Evolutionary conservation across 2,888 invertebrate species (phyloP), one percentile per base, ranked within the genome.

Genomic region (Epistrophella euchroma): DNA sequence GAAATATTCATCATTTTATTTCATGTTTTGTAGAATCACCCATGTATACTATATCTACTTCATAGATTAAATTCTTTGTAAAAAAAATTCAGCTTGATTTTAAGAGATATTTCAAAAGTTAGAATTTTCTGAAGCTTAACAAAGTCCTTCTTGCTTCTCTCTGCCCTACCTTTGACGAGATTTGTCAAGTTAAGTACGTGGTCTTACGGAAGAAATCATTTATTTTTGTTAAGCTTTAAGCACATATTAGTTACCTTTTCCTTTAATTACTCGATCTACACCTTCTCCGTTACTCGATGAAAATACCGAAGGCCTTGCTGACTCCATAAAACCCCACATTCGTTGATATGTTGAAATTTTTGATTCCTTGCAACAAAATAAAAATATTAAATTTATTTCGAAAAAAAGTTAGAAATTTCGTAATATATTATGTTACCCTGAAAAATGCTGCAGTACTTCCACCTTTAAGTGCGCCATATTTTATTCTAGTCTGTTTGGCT

Each of bases 401-500:
- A 40, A 13, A 28, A 4, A 35, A 68, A 28, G 43, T 17, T 22
- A 52, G 1, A 19, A 60, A 11, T 55, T 4, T n/a, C n/a, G n/a
- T 19, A 5, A 60, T 13, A 15, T 15, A 7, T 40, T 35, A 13
- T 56, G 66, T 88, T 88, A 98, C 99, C 94, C 97, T 95, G 91
- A 99, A 99, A 93, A 99, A 99, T 11, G 96, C 96, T 55, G 97
- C 96, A 0, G 99, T 99, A 0, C 98, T 97, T 66, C 99, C 99
- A 52, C 97, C 97, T 87, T 95, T 94, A n/a, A 98, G 93, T 7
- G 97, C 97, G 0, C 99, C 99, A 91, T 99, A 99, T 92, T 98
- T 98, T 89, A 99, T 99, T 92, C 97, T 97, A 0, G 97, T 98
- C 93, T 99, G 99, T 90, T 97, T 97, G 28, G 98, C 97, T 70